Percentiles rank a stretch among this genome's conserved stretches.
Evolutionary conservation across 2,888 invertebrate genomes (phyloP).

Genomic region (Lamellibrachia satsuma): DNA sequence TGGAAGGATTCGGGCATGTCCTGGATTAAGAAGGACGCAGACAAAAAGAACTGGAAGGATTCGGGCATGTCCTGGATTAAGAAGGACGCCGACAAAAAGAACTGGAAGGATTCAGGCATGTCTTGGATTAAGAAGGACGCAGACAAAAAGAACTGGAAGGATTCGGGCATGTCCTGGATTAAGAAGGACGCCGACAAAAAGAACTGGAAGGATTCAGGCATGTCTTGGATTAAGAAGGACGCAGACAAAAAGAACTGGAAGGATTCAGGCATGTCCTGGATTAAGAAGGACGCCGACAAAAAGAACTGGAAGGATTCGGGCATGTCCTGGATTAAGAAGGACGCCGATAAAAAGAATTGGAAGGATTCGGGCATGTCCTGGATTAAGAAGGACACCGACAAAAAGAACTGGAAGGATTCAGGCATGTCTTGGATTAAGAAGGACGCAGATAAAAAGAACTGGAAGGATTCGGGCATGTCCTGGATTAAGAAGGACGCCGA

Average conservation of each 20-base stretch:
- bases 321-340: slow-evolving; percentile 13
- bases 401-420: background rate
- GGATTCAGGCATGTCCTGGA: background rate
- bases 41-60: slow-evolving; percentile 6
- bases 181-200: slow-evolving; percentile 1
- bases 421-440: slow-evolving; percentile 6
- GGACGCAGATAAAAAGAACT: background rate
- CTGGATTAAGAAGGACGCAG: background rate
- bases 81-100: background rate
- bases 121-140: background rate
- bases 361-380: background rate
- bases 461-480: background rate
- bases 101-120: background rate
- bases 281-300: slow-evolving; percentile 3
- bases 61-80: slow-evolving; percentile 13
- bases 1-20: background rate
- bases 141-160: background rate
- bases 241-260: background rate
- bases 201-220: background rate
- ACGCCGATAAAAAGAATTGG: background rate
- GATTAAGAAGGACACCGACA: background rate
- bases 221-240: slow-evolving; percentile 8
- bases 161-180: background rate
- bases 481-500: background rate
- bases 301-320: background rate